Evolutionary conservation across 1,140 invertebrate genomes (phyloP).

Genomic region (Zelostemma sp.): DNA sequence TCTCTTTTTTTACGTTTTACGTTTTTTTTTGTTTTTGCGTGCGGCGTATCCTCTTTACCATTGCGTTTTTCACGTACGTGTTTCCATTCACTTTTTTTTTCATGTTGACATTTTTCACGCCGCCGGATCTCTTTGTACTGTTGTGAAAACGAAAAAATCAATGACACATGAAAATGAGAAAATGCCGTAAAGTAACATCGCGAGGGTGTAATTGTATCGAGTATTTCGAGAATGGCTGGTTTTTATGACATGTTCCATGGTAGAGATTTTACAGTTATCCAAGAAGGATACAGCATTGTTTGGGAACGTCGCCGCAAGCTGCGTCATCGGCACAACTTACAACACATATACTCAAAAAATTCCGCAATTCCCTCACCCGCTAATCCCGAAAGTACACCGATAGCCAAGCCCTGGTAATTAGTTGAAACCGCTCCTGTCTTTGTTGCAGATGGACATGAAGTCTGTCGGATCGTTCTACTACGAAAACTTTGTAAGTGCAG

Average conservation of each 20-base stretch:
- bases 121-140: slow-evolving; percentile 19
- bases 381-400: slow-evolving; percentile 47
- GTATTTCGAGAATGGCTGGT: slow-evolving; percentile 51
- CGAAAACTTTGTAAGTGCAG: slow-evolving; percentile 91
- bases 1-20: slow-evolving; percentile 37
- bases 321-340: slow-evolving; percentile 71
- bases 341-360: slow-evolving; percentile 51
- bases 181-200: slow-evolving; percentile 11
- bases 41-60: slow-evolving; percentile 30
- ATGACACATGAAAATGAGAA: neutral
- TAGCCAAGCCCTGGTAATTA: slow-evolving; percentile 62
- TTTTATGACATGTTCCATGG: slow-evolving; percentile 48
- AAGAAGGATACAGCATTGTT: slow-evolving; percentile 67
- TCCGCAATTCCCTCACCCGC: slow-evolving; percentile 40
- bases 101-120: slow-evolving; percentile 26
- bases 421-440: slow-evolving; percentile 71
- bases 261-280: slow-evolving; percentile 66
- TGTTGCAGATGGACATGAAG: slow-evolving; percentile 91
- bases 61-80: slow-evolving; percentile 27
- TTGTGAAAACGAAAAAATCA: slow-evolving; percentile 22
- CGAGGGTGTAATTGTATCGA: slow-evolving; percentile 44
- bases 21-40: slow-evolving; percentile 36
- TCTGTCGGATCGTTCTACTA: slow-evolving; percentile 93
- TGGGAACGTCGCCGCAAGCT: slow-evolving; percentile 70
- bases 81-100: slow-evolving; percentile 33